These are phyloP conservation scores for Eupithecia subumbrata DNA, from an alignment of 2,888 invertebrate species.

Conservation along the genomic window DNA sequence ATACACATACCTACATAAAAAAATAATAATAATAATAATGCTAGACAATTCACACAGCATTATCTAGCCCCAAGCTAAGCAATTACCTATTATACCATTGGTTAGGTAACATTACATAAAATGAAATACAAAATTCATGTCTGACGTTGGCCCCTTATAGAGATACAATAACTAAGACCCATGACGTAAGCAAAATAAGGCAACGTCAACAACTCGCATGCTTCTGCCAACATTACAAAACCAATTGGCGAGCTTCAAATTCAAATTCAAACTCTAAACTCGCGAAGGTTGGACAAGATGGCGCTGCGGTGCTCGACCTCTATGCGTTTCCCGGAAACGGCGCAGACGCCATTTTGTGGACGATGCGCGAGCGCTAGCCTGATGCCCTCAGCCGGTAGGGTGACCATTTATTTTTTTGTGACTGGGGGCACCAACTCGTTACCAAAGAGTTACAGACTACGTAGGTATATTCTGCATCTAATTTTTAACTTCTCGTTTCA, in stretches of 20 bases:
- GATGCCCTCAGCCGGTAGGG: constrained; percentile 33
- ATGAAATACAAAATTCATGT: background rate
- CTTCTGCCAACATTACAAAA: constrained; percentile 25
- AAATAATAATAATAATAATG: too few species aligned
- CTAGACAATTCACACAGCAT: too few species aligned
- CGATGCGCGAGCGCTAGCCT: constrained; percentile 38
- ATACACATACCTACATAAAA: too few species aligned
- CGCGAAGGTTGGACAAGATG: constrained; percentile 34
- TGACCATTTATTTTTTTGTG: constrained; percentile 23
- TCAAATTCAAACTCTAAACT: constrained; percentile 1
- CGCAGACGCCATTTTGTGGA: constrained; percentile 57
- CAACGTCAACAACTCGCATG: constrained; percentile 1
- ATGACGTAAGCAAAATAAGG: constrained; percentile 1
- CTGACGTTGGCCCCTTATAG: background rate
- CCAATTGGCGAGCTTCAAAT: constrained; percentile 22
- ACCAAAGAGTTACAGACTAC: background rate
- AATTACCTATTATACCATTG: too few species aligned
- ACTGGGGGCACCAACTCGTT: background rate
- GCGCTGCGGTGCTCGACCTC: constrained; percentile 50
- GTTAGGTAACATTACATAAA: background rate
- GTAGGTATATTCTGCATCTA: background rate
- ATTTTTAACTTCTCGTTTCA: background rate
- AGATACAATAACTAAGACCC: background rate
- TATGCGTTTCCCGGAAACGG: constrained; percentile 64
- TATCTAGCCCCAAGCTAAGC: too few species aligned